phyloP scores from a whole-genome alignment of 1,140 invertebrate species.

The Ips typographus region DNA sequence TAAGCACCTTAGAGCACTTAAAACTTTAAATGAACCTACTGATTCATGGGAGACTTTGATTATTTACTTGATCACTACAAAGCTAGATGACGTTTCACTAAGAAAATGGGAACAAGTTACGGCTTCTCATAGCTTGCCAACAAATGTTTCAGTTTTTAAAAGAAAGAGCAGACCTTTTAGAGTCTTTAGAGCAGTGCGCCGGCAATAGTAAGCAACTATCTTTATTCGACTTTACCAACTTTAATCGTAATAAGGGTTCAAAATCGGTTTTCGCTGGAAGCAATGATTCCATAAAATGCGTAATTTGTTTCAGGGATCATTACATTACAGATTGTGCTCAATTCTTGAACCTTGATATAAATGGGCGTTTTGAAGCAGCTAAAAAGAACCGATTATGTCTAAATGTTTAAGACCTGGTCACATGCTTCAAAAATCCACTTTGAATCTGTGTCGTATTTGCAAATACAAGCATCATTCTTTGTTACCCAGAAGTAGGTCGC shows the following conservation, averaged over 20 bases:
- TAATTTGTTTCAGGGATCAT: not conserved
- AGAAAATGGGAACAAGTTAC: constrained; percentile 16
- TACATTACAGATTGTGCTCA: not conserved
- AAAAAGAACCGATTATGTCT: not conserved
- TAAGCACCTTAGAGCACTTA: constrained; percentile 9
- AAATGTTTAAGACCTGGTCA: not conserved
- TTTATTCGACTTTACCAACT: too few relatives aligned
- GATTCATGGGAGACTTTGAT: constrained; percentile 16
- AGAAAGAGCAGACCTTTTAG: constrained; percentile 9
- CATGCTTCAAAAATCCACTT: too few relatives aligned
- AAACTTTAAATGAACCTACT: constrained; percentile 12
- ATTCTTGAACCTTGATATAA: not conserved
- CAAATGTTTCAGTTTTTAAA: constrained; percentile 23
- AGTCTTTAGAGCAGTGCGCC: constrained; percentile 1
- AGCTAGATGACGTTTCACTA: constrained; percentile 9
- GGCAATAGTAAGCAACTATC: too few relatives aligned
- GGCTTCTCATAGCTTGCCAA: not conserved
- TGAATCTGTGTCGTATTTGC: not conserved
- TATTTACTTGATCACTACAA: constrained; percentile 1
- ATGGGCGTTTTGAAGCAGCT: not conserved
- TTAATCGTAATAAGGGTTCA: too few relatives aligned
- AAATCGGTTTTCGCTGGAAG: not conserved
- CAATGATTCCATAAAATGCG: not conserved
- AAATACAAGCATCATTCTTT: not conserved
- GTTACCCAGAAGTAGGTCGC: not conserved